These are phyloP conservation scores for Colossoma macropomum DNA, from an alignment of 2,113 vertebrate genomes.

Conservation along the genomic window DNA sequence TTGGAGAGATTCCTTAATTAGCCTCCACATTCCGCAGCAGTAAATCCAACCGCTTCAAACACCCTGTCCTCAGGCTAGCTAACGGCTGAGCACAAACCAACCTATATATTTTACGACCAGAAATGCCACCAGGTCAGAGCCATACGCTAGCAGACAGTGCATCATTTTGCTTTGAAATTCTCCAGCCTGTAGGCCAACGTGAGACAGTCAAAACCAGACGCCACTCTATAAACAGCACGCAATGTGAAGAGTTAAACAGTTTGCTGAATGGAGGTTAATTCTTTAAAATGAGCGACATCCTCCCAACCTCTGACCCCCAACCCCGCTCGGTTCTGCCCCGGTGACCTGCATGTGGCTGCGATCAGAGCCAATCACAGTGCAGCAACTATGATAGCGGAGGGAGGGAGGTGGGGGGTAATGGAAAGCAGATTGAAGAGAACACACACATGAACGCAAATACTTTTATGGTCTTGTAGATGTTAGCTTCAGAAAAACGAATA, in stretches of 20 bases:
- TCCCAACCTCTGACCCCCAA: constrained; percentile 41
- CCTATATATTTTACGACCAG: neutral
- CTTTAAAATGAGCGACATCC: constrained; percentile 46
- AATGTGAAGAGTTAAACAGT: constrained; percentile 12
- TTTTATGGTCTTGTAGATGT: neutral
- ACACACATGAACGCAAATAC: neutral
- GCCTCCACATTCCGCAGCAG: neutral
- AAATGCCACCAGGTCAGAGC: neutral
- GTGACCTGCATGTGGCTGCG: constrained; percentile 53
- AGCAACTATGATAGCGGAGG: constrained; percentile 28
- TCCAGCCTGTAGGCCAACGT: neutral
- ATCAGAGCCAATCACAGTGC: constrained; percentile 50
- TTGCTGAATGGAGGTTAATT: constrained; percentile 44
- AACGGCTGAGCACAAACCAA: neutral
- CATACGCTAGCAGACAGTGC: neutral
- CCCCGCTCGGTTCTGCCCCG: neutral
- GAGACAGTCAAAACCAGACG: neutral
- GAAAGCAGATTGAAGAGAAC: constrained; percentile 35
- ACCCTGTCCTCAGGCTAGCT: neutral
- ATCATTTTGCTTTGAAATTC: neutral
- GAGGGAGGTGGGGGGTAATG: constrained; percentile 33
- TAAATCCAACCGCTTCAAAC: neutral
- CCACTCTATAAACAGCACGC: constrained; percentile 7
- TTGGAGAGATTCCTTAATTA: neutral
- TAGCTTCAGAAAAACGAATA: neutral